A percentile compares a stretch with the other conserved stretches of the same genome.
Conservation (phyloP, 2,113 vertebrate species). For the Gavialis gangeticus region DNA sequence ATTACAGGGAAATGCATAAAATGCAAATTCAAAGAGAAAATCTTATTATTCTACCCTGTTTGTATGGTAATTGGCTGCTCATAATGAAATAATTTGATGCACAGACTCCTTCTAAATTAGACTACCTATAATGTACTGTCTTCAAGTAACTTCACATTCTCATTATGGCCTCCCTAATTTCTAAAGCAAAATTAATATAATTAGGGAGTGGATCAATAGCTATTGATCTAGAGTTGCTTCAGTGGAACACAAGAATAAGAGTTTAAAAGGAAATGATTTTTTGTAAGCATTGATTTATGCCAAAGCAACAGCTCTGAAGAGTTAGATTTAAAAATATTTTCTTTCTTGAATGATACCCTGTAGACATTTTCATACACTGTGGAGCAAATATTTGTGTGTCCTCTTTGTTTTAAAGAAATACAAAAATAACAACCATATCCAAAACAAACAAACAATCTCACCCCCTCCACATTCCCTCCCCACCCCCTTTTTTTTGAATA, state of each 20-base stretch:
- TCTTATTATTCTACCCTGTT: conserved; percentile 80
- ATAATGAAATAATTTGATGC: conserved; percentile 86
- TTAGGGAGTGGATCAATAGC: conserved; percentile 84
- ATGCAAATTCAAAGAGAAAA: conserved; percentile 79
- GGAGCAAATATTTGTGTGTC: conserved; percentile 35
- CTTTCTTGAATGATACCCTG: conserved; percentile 36
- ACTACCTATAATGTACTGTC: conserved; percentile 79
- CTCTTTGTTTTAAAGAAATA: conserved; percentile 41
- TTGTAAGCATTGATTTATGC: conserved; percentile 78
- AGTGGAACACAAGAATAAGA: conserved; percentile 80
- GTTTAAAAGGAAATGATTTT: conserved; percentile 81
- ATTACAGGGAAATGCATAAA: conserved; percentile 77
- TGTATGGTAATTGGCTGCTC: conserved; percentile 80
- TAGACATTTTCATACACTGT: conserved; percentile 24
- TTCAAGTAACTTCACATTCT: conserved; percentile 84
- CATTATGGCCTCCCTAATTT: conserved; percentile 82
- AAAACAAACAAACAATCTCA: background rate
- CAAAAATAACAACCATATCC: background rate
- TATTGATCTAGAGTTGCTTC: conserved; percentile 81
- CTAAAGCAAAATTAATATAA: conserved; percentile 85
- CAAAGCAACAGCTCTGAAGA: conserved; percentile 74
- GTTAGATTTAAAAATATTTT: conserved; percentile 78
- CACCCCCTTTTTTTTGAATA: background rate
- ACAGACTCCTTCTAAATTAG: conserved; percentile 78
- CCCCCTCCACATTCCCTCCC: background rate